phyloP scores from a whole-genome alignment of 2,113 vertebrate species.

The Megaleporinus macrocephalus region DNA sequence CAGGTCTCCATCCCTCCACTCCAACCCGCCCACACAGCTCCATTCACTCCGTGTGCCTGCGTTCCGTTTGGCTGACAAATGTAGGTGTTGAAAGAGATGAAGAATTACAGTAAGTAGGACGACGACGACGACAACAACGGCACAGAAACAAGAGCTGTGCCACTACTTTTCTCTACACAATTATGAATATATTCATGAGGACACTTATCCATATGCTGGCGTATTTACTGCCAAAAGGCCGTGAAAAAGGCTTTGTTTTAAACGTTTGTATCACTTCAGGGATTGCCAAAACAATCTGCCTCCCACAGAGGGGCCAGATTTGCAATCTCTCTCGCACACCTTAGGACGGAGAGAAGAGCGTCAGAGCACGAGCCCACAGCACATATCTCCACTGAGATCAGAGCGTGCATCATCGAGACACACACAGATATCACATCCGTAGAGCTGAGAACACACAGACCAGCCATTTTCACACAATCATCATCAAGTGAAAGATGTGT shows the following conservation, averaged over 20 bases:
- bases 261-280: conserved; percentile 64
- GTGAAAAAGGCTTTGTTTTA: conserved; percentile 69
- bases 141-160: conserved; percentile 54
- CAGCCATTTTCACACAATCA: conserved; percentile 40
- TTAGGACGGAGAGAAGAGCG: conserved; percentile 35
- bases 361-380: conserved; percentile 8
- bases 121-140: conserved; percentile 68
- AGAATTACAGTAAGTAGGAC: conserved; percentile 76
- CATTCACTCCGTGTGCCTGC: conserved; percentile 66
- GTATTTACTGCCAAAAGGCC: conserved; percentile 74
- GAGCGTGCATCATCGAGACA: conserved; percentile 40
- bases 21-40: conserved; percentile 61
- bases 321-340: conserved; percentile 59
- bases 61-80: conserved; percentile 66
- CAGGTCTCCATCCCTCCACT: conserved; percentile 64
- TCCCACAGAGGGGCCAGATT: conserved; percentile 68
- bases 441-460: conserved; percentile 58
- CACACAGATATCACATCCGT: conserved; percentile 47
- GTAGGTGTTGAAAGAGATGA: conserved; percentile 75
- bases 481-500: conserved; percentile 29
- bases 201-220: conserved; percentile 74
- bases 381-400: conserved; percentile 48
- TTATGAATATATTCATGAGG: conserved; percentile 69
- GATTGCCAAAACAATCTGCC: conserved; percentile 73
- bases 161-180: conserved; percentile 65